Conservation (phyloP, 2,113 vertebrate species). For the Natator depressus region DNA sequence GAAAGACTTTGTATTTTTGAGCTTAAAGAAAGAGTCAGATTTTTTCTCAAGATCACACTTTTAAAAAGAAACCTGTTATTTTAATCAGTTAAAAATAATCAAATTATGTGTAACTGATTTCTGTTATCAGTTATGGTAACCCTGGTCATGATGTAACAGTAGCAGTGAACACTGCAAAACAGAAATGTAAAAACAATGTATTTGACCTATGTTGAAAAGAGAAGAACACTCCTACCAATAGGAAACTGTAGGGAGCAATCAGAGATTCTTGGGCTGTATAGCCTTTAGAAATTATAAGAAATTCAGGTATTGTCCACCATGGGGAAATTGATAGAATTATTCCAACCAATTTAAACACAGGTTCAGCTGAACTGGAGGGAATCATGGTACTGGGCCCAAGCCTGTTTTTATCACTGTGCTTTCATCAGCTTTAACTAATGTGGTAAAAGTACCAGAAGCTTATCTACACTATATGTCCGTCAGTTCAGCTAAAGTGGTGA, state of each 20-base stretch:
- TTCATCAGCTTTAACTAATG: fast-evolving
- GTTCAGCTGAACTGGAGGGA: background rate
- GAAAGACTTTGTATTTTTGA: background rate
- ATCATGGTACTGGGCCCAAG: background rate
- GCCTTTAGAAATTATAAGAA: fast-evolving
- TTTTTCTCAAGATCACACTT: background rate
- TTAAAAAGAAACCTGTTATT: background rate
- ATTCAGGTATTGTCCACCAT: fast-evolving
- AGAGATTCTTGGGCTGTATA: fast-evolving
- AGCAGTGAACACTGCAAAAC: fast-evolving
- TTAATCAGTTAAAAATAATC: fast-evolving
- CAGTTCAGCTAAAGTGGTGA: background rate
- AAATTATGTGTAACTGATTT: fast-evolving
- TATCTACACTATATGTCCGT: background rate
- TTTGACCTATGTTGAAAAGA: background rate
- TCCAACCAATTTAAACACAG: background rate
- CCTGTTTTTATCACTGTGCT: background rate
- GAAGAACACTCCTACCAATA: background rate
- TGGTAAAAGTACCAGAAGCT: fast-evolving
- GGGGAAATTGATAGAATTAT: background rate
- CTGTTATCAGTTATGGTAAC: fast-evolving
- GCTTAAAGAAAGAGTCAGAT: background rate
- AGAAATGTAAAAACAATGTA: fast-evolving
- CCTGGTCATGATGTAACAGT: background rate
- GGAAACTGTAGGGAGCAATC: background rate